Percentiles rank a stretch among this genome's conserved stretches.
phyloP scores from a whole-genome alignment of 2,113 vertebrate species.

The Neoarius graeffei region DNA sequence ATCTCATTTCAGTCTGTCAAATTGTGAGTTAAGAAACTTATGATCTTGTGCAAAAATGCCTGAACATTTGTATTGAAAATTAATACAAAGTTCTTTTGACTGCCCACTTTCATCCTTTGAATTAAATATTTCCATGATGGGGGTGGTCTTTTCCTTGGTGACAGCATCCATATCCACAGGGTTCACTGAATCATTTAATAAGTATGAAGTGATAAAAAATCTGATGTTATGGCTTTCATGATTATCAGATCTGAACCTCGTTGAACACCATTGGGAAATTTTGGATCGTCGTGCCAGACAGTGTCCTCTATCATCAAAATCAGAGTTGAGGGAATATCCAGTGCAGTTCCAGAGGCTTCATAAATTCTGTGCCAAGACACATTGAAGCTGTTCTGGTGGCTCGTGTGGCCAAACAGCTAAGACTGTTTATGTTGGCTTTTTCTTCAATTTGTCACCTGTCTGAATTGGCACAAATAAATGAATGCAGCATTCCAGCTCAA shows the following conservation, averaged over 20 bases:
- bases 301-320: not conserved
- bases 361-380: not conserved
- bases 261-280: not conserved
- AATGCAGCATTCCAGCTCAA: conserved; percentile 50
- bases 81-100: not conserved
- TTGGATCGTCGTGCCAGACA: not conserved
- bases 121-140: not conserved
- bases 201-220: not conserved
- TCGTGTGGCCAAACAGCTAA: not conserved
- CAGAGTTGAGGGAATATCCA: not conserved
- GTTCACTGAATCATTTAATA: not conserved
- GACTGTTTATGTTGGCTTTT: not conserved
- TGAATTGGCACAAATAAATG: not conserved
- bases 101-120: not conserved
- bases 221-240: not conserved
- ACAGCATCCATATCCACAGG: not conserved
- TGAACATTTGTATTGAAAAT: not conserved
- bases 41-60: not conserved
- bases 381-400: not conserved
- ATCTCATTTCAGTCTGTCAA: not conserved
- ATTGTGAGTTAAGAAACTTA: not conserved
- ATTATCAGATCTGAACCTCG: not conserved
- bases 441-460: not conserved
- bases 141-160: not conserved
- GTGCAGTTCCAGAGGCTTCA: not conserved